Evolutionary conservation across 2,113 vertebrate species (phyloP).

Genomic region (Paramisgurnus dabryanus): DNA sequence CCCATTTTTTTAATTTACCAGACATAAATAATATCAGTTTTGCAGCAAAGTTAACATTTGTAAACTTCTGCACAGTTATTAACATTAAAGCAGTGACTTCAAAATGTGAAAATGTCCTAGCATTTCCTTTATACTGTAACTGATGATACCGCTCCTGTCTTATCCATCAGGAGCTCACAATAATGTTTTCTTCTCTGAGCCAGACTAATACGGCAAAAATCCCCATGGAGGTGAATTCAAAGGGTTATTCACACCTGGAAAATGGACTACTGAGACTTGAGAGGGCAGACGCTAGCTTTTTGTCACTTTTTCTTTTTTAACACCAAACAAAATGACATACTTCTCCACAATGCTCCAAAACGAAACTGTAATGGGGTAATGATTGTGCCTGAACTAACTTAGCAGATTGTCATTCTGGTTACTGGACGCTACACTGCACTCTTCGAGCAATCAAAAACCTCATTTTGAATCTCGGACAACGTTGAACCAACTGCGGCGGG

Average conservation of each 20-base stretch:
- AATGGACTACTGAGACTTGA: slow-evolving; percentile 17
- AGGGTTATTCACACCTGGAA: neutral
- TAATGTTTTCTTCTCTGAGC: neutral
- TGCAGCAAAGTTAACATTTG: too few relatives aligned
- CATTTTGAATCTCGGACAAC: neutral
- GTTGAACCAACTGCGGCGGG: neutral
- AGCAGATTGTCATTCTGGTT: slow-evolving; percentile 6
- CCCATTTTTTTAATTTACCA: too few relatives aligned
- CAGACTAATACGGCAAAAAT: neutral
- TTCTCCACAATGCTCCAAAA: slow-evolving; percentile 21
- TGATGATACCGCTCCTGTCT: neutral
- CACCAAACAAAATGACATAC: slow-evolving; percentile 6
- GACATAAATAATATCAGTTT: too few relatives aligned
- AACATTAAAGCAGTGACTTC: neutral
- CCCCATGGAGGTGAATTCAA: neutral
- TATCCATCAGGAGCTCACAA: neutral
- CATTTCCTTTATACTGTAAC: neutral
- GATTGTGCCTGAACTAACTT: neutral
- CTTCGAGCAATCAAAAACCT: neutral
- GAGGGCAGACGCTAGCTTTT: neutral
- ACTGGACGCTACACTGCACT: neutral
- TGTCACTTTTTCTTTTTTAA: neutral
- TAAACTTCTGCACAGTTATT: neutral
- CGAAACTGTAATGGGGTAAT: slow-evolving; percentile 36
- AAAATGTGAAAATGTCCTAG: neutral